A percentile compares a stretch with the other conserved stretches of the same genome.
Evolutionary conservation across 2,888 invertebrate species (phyloP).

Genomic region (Mactromeris polynyma): DNA sequence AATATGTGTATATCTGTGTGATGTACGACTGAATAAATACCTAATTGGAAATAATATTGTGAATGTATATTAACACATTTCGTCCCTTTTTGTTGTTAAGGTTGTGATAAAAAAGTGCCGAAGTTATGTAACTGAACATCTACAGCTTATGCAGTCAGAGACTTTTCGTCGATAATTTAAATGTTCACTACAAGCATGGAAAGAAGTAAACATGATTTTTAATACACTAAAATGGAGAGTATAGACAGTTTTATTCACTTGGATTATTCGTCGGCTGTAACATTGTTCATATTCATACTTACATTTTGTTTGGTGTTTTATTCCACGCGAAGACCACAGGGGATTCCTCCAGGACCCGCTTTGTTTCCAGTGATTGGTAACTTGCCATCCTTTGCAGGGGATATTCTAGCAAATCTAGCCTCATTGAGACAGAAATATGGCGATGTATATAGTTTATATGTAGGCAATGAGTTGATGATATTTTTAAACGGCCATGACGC

Average conservation of each 20-base stretch:
- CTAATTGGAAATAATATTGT: no score
- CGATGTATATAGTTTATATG: background rate
- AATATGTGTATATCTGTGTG: no score
- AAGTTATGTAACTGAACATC: no score
- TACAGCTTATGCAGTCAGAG: no score
- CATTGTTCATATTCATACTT: background rate
- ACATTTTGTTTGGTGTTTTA: background rate
- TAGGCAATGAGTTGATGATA: conserved; percentile 7
- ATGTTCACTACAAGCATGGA: no score
- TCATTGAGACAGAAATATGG: conserved; percentile 7
- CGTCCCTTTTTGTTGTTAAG: no score
- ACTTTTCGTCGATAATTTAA: no score
- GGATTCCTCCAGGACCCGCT: background rate
- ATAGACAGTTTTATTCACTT: background rate
- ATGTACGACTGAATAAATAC: no score
- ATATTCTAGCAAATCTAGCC: background rate
- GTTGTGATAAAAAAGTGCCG: no score
- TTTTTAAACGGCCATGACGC: conserved; percentile 57
- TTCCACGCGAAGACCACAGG: background rate
- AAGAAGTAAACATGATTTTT: no score
- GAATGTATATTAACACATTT: no score
- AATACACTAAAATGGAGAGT: background rate
- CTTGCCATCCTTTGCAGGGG: background rate
- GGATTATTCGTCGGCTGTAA: background rate
- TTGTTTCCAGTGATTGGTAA: background rate